Conservation (phyloP, 2,113 vertebrate genomes). For the Charina bottae region DNA sequence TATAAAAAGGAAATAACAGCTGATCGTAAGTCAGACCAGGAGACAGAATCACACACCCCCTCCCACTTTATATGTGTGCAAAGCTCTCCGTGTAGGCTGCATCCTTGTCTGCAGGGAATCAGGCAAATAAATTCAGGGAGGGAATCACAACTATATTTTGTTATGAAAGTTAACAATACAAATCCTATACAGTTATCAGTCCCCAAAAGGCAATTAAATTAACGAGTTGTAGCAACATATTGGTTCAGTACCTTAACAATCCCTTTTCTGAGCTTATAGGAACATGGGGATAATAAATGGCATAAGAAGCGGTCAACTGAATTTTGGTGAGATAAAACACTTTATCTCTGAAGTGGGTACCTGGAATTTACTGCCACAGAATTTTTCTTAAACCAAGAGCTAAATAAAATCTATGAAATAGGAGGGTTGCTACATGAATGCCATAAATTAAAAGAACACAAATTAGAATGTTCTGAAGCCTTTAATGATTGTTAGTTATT, state of each 20-base stretch:
- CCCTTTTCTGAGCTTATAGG: not conserved
- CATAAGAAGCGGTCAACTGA: conserved; percentile 41
- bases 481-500: conserved; percentile 31
- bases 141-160: conserved; percentile 32
- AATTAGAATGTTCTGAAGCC: conserved; percentile 29
- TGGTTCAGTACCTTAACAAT: conserved; percentile 9
- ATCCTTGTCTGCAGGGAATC: conserved; percentile 10
- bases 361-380: conserved; percentile 46
- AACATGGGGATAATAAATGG: conserved; percentile 3
- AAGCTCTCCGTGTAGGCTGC: conserved; percentile 29
- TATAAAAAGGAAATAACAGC: conserved; percentile 87
- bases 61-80: conserved; percentile 3
- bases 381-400: conserved; percentile 56
- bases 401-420: conserved; percentile 31
- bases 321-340: conserved; percentile 57
- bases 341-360: conserved; percentile 28
- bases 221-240: conserved; percentile 13
- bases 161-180: conserved; percentile 31
- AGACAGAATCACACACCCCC: conserved; percentile 57
- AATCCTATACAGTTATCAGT: not conserved
- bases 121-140: conserved; percentile 21
- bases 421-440: too few relatives aligned
- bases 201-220: not conserved
- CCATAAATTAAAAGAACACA: not conserved
- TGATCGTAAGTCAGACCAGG: conserved; percentile 74